phyloP scores from a whole-genome alignment of 2,888 invertebrate species.

The Siphlonurus alternatus region DNA sequence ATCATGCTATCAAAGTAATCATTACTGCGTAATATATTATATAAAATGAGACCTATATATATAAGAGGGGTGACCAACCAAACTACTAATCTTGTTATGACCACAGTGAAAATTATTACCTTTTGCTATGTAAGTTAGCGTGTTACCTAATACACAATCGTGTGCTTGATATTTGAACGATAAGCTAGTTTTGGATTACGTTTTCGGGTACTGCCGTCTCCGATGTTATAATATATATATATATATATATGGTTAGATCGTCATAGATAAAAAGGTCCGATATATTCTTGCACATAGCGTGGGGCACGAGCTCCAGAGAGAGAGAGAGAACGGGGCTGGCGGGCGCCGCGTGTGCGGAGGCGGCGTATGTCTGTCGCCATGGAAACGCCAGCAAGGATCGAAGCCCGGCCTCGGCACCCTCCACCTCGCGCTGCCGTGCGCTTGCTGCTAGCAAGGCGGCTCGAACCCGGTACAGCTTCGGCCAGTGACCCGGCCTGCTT shows the following conservation, averaged over 20 bases:
- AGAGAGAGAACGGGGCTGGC: background rate
- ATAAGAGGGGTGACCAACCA: no score
- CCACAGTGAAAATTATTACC: background rate
- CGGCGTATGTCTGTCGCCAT: conserved; percentile 4
- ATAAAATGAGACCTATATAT: no score
- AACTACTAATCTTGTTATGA: no score
- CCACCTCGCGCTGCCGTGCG: background rate
- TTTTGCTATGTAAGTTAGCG: background rate
- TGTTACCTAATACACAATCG: background rate
- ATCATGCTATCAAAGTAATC: no score
- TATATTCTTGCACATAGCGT: background rate
- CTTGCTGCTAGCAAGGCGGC: background rate
- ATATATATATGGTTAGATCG: background rate
- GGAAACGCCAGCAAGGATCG: background rate
- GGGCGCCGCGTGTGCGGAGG: background rate
- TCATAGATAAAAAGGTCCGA: background rate
- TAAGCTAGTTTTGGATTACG: background rate
- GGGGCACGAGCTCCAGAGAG: background rate
- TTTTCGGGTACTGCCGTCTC: background rate
- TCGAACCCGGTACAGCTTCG: conserved; percentile 1
- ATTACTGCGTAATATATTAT: no score
- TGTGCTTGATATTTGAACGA: background rate
- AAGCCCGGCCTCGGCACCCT: background rate
- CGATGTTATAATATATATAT: background rate
- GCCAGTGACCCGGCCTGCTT: background rate